phyloP scores from a whole-genome alignment of 2,113 vertebrate species.

The Bubo bubo region DNA sequence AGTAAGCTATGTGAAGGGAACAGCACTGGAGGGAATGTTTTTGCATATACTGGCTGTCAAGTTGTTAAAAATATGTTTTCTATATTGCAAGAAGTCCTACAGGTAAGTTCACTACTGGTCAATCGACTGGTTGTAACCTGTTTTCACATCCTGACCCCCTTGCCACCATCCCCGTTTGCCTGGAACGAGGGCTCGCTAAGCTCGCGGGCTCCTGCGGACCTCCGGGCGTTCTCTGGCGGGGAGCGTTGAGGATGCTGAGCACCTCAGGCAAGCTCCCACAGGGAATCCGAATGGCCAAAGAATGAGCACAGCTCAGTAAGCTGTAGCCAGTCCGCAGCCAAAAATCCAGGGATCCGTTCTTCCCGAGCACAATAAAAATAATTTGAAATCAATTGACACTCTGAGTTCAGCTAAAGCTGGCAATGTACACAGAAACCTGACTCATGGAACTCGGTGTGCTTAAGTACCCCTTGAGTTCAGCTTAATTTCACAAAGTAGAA shows the following conservation, averaged over 20 bases:
- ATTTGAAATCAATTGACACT: neutral
- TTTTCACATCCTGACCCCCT: neutral
- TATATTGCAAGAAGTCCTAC: neutral
- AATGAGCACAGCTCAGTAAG: neutral
- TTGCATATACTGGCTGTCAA: neutral
- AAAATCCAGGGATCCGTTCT: neutral
- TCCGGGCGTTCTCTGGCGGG: too few relatives aligned
- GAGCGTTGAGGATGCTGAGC: neutral
- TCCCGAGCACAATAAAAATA: neutral
- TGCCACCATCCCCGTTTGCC: neutral
- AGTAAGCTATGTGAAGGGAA: neutral
- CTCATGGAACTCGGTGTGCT: neutral
- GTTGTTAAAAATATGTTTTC: neutral
- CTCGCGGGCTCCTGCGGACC: neutral
- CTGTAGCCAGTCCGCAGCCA: neutral
- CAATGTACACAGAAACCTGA: neutral
- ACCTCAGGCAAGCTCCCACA: neutral
- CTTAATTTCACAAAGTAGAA: neutral
- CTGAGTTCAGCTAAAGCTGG: neutral
- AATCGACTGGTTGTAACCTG: neutral
- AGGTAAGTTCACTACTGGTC: too few relatives aligned
- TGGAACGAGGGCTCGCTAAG: neutral
- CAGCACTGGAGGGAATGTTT: neutral
- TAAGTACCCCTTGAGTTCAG: neutral
- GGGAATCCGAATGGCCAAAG: neutral